Evolutionary conservation across 2,888 invertebrate genomes (phyloP).

Genomic region (Hanleya hanleyi): DNA sequence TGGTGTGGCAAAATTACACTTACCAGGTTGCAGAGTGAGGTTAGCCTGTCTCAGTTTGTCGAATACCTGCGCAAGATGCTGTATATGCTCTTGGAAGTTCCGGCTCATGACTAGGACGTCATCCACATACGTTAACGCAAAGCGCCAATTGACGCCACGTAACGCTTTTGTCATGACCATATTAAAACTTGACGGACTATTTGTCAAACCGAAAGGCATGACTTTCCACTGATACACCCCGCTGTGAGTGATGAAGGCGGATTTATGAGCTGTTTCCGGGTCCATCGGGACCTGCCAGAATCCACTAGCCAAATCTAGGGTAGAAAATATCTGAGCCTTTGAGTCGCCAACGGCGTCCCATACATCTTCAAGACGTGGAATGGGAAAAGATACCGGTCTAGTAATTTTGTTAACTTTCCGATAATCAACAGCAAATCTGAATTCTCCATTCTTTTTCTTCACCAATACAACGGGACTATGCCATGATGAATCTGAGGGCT

Average conservation of each 20-base stretch:
- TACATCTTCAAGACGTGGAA: constrained; percentile 23
- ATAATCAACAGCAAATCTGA: constrained; percentile 6
- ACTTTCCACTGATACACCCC: constrained; percentile 11
- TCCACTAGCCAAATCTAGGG: constrained; percentile 8
- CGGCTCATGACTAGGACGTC: constrained; percentile 35
- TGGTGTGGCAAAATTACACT: constrained; percentile 11
- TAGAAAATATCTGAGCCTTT: constrained; percentile 29
- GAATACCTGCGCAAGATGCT: constrained; percentile 19
- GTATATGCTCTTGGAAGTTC: constrained; percentile 16
- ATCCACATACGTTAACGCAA: constrained; percentile 34
- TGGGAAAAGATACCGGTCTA: constrained; percentile 33
- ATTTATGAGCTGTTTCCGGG: constrained; percentile 31
- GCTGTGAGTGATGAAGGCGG: constrained; percentile 37
- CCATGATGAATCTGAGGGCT: constrained; percentile 34
- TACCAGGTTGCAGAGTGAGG: not conserved
- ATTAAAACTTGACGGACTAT: constrained; percentile 36
- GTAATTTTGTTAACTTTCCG: constrained; percentile 29
- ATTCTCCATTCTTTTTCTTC: constrained; percentile 2
- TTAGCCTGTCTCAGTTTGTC: constrained; percentile 7
- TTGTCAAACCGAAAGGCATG: constrained; percentile 21
- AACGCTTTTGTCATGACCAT: constrained; percentile 38
- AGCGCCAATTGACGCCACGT: constrained; percentile 35
- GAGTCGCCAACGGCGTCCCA: constrained; percentile 34
- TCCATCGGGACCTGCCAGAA: constrained; percentile 11
- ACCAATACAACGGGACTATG: constrained; percentile 33